Evolutionary conservation across 2,888 invertebrate genomes (phyloP), one percentile per base, ranked within the genome.

Genomic region (Cantharis lateralis): DNA sequence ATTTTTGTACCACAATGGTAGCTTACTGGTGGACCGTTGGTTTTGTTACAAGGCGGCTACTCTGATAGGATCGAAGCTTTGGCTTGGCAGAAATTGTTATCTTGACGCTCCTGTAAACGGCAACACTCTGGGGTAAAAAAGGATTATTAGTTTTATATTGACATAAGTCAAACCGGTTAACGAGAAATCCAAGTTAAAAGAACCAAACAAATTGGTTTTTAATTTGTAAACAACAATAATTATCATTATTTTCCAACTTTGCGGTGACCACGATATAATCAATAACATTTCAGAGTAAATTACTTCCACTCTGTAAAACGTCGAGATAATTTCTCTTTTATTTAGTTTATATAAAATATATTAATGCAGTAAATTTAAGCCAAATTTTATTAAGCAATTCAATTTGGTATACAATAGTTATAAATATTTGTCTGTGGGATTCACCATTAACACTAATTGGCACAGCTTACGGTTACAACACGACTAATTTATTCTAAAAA

Each of bases 401-500:
- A 74, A 48, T 48, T 74, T 69, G 64, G 66, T 75, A 74, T 74
- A 74, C 15, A 69, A 62, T 32, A 69, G 18, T 64, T 48, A 72
- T 74, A 74, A 77, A 73, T 74, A 73, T 77, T 77, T 73, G 68
- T 68, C 71, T 63, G 74, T 26, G 61, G 20, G 15, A 64, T 62
- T 72, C 71, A 13, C 74, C 77, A 77, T 77, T 77, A 77, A 69
- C 71, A 71, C 69, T 77, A 77, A 77, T 77, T 77, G 74, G 77
- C 77, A 72, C 77, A 74, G 69, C 68, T 63, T 70, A 71, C 71
- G 63, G 62, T 74, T 74, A 61, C 74, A 77, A 72, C 77, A 77
- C 77, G 62, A 70, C 48, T 48, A 64, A 64, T 20, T 18, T 48
- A 48, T n/a, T 48, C 48, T 48, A 48, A 48, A 48, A 48, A 48